Conservation (phyloP, 2,888 invertebrate genomes). For the Vesta saturnalis region DNA sequence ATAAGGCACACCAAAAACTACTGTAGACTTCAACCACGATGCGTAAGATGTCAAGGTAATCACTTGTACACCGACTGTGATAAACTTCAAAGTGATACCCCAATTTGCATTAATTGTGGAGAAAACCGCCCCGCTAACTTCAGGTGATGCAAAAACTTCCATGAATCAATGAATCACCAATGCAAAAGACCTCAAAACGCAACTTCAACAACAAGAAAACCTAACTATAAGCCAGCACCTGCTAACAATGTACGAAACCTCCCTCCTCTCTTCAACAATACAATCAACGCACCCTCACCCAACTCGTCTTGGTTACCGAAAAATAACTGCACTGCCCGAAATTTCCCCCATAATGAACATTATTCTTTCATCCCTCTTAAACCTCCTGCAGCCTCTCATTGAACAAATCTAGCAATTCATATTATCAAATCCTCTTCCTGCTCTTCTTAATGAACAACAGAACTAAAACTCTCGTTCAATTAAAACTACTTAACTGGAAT, state of each 20-base stretch:
- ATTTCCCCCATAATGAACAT: conserved; percentile 6
- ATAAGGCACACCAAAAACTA: too few species aligned
- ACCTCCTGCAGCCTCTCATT: not conserved
- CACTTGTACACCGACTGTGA: too few species aligned
- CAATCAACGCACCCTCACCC: not conserved
- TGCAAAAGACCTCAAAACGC: not conserved
- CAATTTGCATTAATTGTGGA: too few species aligned
- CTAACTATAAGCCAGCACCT: conserved; percentile 4
- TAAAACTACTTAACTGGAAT: not conserved
- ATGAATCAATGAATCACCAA: too few species aligned
- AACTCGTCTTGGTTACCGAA: not conserved
- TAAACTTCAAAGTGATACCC: too few species aligned
- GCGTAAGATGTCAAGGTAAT: too few species aligned
- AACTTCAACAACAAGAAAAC: not conserved
- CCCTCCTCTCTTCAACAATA: conserved; percentile 4
- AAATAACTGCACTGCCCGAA: conserved; percentile 5
- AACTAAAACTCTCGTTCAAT: not conserved
- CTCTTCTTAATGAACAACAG: not conserved
- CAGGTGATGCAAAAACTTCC: too few species aligned
- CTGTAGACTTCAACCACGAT: too few species aligned
- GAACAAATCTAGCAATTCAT: not conserved
- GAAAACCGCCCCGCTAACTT: too few species aligned
- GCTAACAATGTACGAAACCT: not conserved
- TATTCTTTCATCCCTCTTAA: conserved; percentile 12
- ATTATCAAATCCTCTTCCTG: not conserved